Evolutionary conservation across 2,113 vertebrate genomes (phyloP), one percentile per base, ranked within the genome.

Genomic region (Cromileptes altivelis): DNA sequence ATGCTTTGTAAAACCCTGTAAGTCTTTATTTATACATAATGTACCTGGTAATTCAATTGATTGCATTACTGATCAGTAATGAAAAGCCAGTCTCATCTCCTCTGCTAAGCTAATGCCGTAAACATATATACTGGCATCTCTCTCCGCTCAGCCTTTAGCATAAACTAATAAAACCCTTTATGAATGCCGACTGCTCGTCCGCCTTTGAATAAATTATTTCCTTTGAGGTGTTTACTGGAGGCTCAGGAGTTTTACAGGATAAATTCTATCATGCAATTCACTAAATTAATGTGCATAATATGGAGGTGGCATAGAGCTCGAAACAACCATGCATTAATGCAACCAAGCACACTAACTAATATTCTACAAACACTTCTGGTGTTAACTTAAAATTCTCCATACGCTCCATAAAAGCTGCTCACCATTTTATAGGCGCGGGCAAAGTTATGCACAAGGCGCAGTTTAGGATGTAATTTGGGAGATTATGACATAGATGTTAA

Each of bases 401-500:
- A 60, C 15, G 60, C 5, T 33, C 74, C 50, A 58, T 90, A 73
- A 93, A 90, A 89, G 49, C 72, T 9, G 70, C 64, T 33, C 76
- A 52, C 37, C 11, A n/a, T 86, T 90, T 89, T 52, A 90, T 58
- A 80, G 71, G 71, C 69, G 33, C 80, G 57, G 18, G 33, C 21
- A 70, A 62, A 49, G 64, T 57, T 42, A 61, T 81, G 78, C 63
- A 77, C 62, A 80, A 69, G 72, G 65, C 78, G 12, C 75, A 82
- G 81, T 85, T 88, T 85, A 81, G 85, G 82, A 81, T 90, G 72
- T 73, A 83, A 88, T 91, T 89, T 84, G 79, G 82, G 83, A 90
- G 90, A 93, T 92, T 93, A 89, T 78, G 92, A 91, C 85, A 84
- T 84, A 83, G 90, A 91, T 89, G 89, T 86, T 92, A 93, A 93